A percentile compares a stretch with the other conserved stretches of the same genome.
Evolutionary conservation across 2,113 vertebrate genomes (phyloP).

Genomic region (Aspiorhynchus laticeps): DNA sequence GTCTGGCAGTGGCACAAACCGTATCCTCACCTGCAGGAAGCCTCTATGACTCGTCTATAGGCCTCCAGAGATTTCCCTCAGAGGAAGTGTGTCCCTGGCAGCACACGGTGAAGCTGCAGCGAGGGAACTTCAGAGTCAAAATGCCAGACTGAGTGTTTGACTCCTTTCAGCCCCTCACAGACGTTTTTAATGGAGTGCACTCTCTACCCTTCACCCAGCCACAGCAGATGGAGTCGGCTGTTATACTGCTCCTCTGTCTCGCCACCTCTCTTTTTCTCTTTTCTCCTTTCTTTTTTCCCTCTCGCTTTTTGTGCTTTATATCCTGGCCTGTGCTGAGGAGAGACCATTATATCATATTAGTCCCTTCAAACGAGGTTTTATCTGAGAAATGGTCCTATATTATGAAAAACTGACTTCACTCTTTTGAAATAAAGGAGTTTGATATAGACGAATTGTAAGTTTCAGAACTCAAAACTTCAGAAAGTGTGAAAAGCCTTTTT

Average conservation of each 20-base stretch:
- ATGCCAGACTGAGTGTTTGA: constrained; percentile 72
- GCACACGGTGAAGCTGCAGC: constrained; percentile 59
- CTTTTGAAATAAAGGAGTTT: neutral
- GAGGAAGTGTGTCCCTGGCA: constrained; percentile 63
- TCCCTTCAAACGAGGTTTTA: neutral
- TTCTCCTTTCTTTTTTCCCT: neutral
- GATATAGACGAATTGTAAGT: neutral
- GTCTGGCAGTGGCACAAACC: constrained; percentile 67
- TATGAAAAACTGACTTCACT: neutral
- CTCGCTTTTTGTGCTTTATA: neutral
- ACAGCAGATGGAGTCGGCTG: constrained; percentile 55
- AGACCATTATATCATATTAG: constrained; percentile 14
- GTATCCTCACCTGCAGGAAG: constrained; percentile 69
- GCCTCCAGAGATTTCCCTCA: constrained; percentile 49
- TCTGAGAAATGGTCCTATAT: neutral
- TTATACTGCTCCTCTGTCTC: constrained; percentile 27
- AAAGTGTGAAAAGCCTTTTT: neutral
- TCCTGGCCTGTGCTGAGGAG: neutral
- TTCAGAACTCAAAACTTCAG: neutral
- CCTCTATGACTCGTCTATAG: constrained; percentile 48
- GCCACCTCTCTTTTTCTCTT: neutral
- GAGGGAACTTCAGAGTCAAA: constrained; percentile 67
- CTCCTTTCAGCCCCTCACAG: constrained; percentile 67
- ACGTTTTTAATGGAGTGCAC: constrained; percentile 65
- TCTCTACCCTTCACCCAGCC: constrained; percentile 61